These are phyloP conservation scores for Nothoprocta pentlandii DNA, from an alignment of 2,113 vertebrate species.

Conservation along the genomic window DNA sequence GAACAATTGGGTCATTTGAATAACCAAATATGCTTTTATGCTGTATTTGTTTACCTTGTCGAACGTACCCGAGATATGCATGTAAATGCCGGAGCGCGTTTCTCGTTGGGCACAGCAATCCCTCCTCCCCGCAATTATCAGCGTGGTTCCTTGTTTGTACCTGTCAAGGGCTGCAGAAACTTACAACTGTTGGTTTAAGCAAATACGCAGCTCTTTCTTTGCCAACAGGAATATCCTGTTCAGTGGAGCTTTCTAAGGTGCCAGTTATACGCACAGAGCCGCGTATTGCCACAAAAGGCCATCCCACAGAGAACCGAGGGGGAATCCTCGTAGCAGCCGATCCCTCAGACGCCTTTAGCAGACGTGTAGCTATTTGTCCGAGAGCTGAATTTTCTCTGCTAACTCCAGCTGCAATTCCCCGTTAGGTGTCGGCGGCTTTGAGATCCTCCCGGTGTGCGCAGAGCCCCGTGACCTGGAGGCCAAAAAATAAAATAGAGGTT, in stretches of 20 bases:
- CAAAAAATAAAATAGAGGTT: too few relatives aligned
- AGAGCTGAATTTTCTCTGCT: background rate
- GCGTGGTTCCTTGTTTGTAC: conserved; percentile 78
- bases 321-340: background rate
- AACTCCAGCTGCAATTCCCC: fast-evolving
- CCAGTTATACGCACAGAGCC: conserved; percentile 77
- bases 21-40: conserved; percentile 60
- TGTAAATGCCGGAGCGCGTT: conserved; percentile 61
- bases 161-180: conserved; percentile 73
- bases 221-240: conserved; percentile 86
- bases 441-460: background rate
- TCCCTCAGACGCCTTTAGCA: background rate
- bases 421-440: too few relatives aligned
- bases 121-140: conserved; percentile 48
- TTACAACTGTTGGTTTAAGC: conserved; percentile 76
- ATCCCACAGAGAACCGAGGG: background rate
- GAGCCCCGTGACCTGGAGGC: background rate
- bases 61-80: conserved; percentile 6
- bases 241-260: conserved; percentile 47
- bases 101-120: conserved; percentile 39
- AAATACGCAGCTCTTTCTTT: conserved; percentile 62
- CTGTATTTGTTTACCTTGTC: conserved; percentile 56
- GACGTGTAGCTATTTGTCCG: background rate
- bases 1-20: conserved; percentile 52
- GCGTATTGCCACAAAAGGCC: conserved; percentile 42